Base-by-base conservation (phyloP, 2,888 invertebrate species). In the Acheta domesticus region DNA sequence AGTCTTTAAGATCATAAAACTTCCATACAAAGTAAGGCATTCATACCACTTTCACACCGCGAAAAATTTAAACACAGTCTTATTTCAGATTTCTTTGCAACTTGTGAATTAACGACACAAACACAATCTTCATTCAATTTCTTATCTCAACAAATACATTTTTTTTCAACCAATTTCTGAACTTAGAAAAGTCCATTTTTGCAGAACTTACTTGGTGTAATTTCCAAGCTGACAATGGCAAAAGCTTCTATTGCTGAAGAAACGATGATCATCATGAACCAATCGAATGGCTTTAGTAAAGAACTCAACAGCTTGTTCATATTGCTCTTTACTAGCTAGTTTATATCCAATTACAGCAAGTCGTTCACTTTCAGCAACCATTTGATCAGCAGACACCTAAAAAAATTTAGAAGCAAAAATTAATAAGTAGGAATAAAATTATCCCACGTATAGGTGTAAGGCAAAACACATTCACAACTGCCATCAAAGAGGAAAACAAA, bases 201-300 rank as follows among this genome's bases (percentile, higher is more conserved):
- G 3, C 36, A 36, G 3, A 16, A 78, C 78, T 80, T 76, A 81
- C 81, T 81, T 80, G 48, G 20, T 49, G 77, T 76, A 80, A 21
- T 80, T 77, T 73, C 80, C 80, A n/a, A 81, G 50, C 20, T 81
- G 80, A 75, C 80, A 81, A 74, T 81, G 80, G 74, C 81, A 81
- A 77, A 80, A 81, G 48, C 81, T 81, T 50, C 81, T 79, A 75
- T 81, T 81, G 23, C 78, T 78, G 74, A 75, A 80, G 78, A 80
- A 81, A 16, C 81, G 79, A 74, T 80, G 79, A 75, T 81, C 81
- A 49, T 78, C 79, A 36, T 78, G 74, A 49, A 81, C 76, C 2
- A 81, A 73, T 48, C 77, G 76, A 76, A 81, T 81, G 16, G 81
- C 81, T 75, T 79, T 78, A 12, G 78, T 80, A 50, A 80, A 81